Evolutionary conservation across 2,113 vertebrate species (phyloP).

Genomic region (Indicator maculatus): DNA sequence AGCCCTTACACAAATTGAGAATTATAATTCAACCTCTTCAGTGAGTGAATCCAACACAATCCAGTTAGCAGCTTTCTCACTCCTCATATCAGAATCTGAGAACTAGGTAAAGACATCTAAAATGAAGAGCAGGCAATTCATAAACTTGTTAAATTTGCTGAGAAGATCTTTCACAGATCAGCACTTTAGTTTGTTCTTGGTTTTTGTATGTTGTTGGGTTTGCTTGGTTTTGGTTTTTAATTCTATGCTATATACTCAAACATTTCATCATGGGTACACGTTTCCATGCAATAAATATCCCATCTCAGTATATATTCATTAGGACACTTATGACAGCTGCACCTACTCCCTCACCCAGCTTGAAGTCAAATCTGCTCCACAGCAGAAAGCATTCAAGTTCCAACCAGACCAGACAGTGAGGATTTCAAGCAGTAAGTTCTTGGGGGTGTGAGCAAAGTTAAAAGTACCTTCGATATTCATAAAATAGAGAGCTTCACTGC

Average conservation of each 20-base stretch:
- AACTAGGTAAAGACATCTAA: background rate
- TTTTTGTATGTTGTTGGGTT: background rate
- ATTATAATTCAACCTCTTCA: background rate
- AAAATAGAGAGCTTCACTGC: background rate
- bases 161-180: background rate
- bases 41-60: background rate
- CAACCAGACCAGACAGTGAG: background rate
- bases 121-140: background rate
- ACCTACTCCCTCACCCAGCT: background rate
- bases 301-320: background rate
- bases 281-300: background rate
- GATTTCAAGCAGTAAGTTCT: background rate
- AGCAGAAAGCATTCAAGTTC: background rate
- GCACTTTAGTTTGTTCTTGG: background rate
- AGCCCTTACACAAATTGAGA: background rate
- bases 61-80: background rate
- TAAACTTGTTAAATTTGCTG: background rate
- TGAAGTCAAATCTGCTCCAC: background rate
- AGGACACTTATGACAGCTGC: background rate
- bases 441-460: background rate
- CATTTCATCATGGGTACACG: background rate
- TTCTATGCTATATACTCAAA: background rate
- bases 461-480: background rate
- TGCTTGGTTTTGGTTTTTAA: background rate
- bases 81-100: background rate